phyloP scores from a whole-genome alignment of 1,140 invertebrate genomes.

The Augochlora pura region DNA sequence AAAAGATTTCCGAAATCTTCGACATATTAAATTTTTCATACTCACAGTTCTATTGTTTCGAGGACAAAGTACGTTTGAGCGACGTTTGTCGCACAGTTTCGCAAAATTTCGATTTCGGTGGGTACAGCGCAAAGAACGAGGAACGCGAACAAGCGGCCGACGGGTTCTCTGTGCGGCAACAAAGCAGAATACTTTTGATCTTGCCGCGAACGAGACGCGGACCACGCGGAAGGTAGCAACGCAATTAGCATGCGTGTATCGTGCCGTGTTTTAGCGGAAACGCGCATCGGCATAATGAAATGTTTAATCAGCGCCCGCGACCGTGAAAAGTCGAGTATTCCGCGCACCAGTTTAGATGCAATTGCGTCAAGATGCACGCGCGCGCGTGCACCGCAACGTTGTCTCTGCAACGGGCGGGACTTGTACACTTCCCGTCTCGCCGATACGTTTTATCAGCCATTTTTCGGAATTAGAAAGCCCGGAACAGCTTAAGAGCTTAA shows the following conservation, averaged over 20 bases:
- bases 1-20: too few relatives aligned
- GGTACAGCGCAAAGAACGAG: too few relatives aligned
- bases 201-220: not conserved
- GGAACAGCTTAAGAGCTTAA: too few relatives aligned
- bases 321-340: slow-evolving; percentile 14
- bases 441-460: too few relatives aligned
- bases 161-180: not conserved
- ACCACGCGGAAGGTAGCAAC: not conserved
- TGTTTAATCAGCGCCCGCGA: slow-evolving; percentile 14
- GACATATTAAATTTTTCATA: too few relatives aligned
- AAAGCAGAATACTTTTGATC: not conserved
- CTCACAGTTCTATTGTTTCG: too few relatives aligned
- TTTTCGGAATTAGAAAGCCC: too few relatives aligned
- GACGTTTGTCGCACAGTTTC: too few relatives aligned
- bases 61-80: too few relatives aligned
- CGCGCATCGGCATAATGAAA: slow-evolving; percentile 14
- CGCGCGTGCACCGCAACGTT: not conserved
- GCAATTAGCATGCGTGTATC: slow-evolving; percentile 1
- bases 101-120: too few relatives aligned
- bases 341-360: slow-evolving; percentile 6
- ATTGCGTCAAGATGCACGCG: slow-evolving; percentile 16
- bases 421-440: too few relatives aligned
- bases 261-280: not conserved
- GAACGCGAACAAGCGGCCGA: too few relatives aligned
- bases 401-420: not conserved